Base-by-base conservation (phyloP, 1,140 invertebrate species). In the Bombyx mori region DNA sequence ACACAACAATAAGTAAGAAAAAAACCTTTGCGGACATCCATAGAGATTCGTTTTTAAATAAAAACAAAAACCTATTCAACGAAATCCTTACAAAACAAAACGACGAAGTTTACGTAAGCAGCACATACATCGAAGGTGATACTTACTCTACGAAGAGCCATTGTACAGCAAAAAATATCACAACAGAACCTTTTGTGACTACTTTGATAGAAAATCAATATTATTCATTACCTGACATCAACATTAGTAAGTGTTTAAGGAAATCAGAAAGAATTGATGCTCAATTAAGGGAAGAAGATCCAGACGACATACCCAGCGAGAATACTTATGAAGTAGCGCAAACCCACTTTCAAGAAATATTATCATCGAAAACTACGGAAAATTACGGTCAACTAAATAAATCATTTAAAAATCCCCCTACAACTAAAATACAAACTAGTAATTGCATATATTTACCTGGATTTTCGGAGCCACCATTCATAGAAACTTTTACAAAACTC, bases 241-340 rank as follows among this genome's bases (percentile, higher is more conserved):
- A 91, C 52, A 91, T 91, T 44, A 89, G 91, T 54, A 91, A 91
- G 69, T 91, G 89, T 63, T 88, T 92, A 42, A 89, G 90, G 65
- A 91, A 91, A 65, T 92, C 90, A 46, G 91, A 92, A 74, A 89
- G 86, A 64, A 92, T 92, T 66, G 92, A 92, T 76, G 90, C 90
- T 50, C 91, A 92, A 77, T 71, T 92, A 53, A 79, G 91, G 62
- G 73, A 81, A 61, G 88, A 88, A 74, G 86, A 88, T 66, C 77
- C 77, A 58, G 82, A 88, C 65, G 82, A 86, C 46, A 73, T 80
- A 65, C 74, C 73, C 52, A 77, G 75, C 61, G 83, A 86, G 74
- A 87, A 83, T 62, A 79, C 82, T 5, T 88, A 82, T 57, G 82
- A 85, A 71, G 70, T 82, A 65, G 76, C 82, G 22, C 77, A 79